Percentiles rank a stretch among this genome's conserved stretches.
Conservation (phyloP, 1,140 invertebrate genomes). For the Oscheius sp. region DNA sequence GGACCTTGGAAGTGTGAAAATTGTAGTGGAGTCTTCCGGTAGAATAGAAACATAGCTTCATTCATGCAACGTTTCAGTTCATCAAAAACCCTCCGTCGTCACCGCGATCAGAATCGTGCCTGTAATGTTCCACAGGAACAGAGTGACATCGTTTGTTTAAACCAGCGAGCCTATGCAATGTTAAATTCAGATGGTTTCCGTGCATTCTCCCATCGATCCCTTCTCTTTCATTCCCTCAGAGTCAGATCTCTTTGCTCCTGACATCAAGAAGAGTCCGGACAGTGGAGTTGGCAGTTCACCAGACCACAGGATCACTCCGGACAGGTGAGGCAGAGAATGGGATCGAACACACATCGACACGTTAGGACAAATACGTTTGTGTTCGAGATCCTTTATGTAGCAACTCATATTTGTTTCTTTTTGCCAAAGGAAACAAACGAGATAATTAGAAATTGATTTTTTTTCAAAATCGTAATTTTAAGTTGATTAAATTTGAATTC, state of each 20-base stretch:
- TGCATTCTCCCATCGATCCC: slow-evolving; percentile 28
- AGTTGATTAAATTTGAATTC: neutral
- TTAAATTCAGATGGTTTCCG: slow-evolving; percentile 28
- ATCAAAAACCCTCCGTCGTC: slow-evolving; percentile 24
- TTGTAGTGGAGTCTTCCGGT: slow-evolving; percentile 25
- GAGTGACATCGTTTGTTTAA: slow-evolving; percentile 22
- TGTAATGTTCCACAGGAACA: slow-evolving; percentile 23
- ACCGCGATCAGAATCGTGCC: slow-evolving; percentile 24
- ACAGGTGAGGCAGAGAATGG: no score
- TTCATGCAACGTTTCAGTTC: slow-evolving; percentile 9
- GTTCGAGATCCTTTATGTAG: no score
- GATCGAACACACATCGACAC: no score
- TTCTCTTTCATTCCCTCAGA: slow-evolving; percentile 28
- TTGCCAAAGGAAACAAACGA: no score
- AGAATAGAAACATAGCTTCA: neutral
- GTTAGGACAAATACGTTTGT: no score
- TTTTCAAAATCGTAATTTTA: no score
- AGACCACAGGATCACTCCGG: no score
- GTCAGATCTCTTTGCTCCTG: neutral
- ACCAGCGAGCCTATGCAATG: no score
- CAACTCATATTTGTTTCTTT: no score
- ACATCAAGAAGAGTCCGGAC: slow-evolving; percentile 11
- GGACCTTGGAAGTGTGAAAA: slow-evolving; percentile 22
- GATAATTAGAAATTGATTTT: no score
- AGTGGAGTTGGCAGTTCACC: slow-evolving; percentile 27